These are phyloP conservation scores for Semotilus atromaculatus DNA, from an alignment of 2,797 vertebrate species.

Conservation along the genomic window DNA sequence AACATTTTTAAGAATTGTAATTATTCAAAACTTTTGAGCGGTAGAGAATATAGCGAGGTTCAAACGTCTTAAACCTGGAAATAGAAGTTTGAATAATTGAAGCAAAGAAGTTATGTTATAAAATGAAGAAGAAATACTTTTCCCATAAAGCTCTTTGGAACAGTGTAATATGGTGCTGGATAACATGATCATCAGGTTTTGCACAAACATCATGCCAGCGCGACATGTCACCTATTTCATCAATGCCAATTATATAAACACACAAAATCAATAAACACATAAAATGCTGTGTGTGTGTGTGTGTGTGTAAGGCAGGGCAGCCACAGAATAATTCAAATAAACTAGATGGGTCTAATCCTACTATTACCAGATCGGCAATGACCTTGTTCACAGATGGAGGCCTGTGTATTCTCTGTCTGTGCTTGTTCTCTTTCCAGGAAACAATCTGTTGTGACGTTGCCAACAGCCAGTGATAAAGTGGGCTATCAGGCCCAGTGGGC, in stretches of 20 bases:
- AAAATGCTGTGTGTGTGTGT: not conserved
- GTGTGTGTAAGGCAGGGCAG: not conserved
- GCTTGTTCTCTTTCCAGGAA: constrained; percentile 46
- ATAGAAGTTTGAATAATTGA: not conserved
- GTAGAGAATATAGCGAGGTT: not conserved
- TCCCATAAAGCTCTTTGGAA: not conserved
- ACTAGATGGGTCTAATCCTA: constrained; percentile 42
- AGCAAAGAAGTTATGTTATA: not conserved
- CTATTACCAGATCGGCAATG: constrained; percentile 40
- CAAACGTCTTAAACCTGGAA: not conserved
- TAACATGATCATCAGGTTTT: not conserved
- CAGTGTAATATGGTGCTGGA: not conserved
- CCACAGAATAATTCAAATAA: constrained; percentile 37
- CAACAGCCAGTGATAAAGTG: constrained; percentile 58
- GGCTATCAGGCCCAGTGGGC: constrained; percentile 54
- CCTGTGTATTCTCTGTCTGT: constrained; percentile 24
- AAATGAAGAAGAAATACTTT: too few species aligned
- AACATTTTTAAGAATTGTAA: too few species aligned
- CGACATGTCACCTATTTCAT: not conserved
- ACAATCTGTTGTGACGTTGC: constrained; percentile 45
- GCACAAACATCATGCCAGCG: not conserved
- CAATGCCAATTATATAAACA: constrained; percentile 25
- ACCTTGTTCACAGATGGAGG: constrained; percentile 51
- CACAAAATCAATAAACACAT: constrained; percentile 7
- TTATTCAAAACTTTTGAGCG: not conserved